These are phyloP conservation scores for Hydrotaea diabolus DNA, from an alignment of 2,888 invertebrate species.

Conservation along the genomic window DNA sequence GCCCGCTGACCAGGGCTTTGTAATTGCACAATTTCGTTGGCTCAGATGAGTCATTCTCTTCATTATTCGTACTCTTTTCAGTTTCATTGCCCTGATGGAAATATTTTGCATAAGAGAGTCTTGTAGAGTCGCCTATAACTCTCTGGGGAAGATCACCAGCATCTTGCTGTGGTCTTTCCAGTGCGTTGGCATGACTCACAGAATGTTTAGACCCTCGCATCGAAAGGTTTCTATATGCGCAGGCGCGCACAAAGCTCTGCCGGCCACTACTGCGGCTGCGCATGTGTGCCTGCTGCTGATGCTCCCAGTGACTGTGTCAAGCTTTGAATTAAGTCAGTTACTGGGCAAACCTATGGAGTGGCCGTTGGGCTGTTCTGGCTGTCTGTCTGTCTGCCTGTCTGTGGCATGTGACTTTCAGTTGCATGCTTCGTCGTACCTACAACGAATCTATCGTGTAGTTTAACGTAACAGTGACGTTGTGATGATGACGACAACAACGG, in stretches of 20 bases:
- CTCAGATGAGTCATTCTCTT: background rate
- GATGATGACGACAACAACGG: slow-evolving; percentile 24
- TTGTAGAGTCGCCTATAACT: background rate
- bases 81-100: background rate
- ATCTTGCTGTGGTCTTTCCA: background rate
- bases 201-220: background rate
- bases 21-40: background rate
- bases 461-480: slow-evolving; percentile 20
- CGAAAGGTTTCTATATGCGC: slow-evolving; percentile 30
- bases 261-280: background rate
- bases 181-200: slow-evolving; percentile 48
- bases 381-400: slow-evolving; percentile 51
- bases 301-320: slow-evolving; percentile 60
- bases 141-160: slow-evolving; percentile 23
- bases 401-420: slow-evolving; percentile 24
- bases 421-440: background rate
- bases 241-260: slow-evolving; percentile 6
- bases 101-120: slow-evolving; percentile 17
- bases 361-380: slow-evolving; percentile 20
- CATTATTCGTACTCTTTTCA: background rate
- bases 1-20: background rate
- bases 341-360: background rate
- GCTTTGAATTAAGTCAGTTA: slow-evolving; percentile 63
- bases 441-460: slow-evolving; percentile 9
- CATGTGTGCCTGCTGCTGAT: background rate